phyloP scores from a whole-genome alignment of 1,140 invertebrate species.

The Micrasema longulum region DNA sequence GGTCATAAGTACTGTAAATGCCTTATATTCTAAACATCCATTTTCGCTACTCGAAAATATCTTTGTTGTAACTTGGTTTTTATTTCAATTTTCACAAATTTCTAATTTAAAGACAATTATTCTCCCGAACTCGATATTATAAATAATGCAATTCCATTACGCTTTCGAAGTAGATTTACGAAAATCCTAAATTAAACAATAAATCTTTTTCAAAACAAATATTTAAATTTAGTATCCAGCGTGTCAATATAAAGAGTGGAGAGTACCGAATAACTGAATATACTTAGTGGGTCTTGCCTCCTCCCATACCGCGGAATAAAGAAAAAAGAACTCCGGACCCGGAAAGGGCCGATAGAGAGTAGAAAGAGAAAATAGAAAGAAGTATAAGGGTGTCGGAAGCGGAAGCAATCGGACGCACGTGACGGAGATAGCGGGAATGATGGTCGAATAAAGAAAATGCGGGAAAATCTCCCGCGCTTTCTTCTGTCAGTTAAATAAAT shows the following conservation, averaged over 20 bases:
- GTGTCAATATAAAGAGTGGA: neutral
- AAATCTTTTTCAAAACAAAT: neutral
- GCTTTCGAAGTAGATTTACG: no score
- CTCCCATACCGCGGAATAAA: neutral
- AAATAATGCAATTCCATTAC: no score
- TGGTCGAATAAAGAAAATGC: constrained; percentile 47
- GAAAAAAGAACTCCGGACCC: constrained; percentile 27
- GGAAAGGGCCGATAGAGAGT: constrained; percentile 34
- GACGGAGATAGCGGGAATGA: constrained; percentile 46
- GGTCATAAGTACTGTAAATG: no score
- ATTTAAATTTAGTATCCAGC: neutral
- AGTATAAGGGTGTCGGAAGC: constrained; percentile 46
- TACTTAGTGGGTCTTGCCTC: neutral
- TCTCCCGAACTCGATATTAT: neutral
- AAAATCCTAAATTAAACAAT: neutral
- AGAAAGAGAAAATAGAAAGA: no score
- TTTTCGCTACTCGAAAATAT: no score
- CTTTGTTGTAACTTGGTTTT: no score
- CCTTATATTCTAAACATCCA: no score
- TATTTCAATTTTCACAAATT: neutral
- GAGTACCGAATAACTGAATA: neutral
- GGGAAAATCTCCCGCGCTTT: constrained; percentile 9
- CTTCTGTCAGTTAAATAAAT: no score
- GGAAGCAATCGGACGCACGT: constrained; percentile 54
- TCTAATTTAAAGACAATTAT: neutral